Evolutionary conservation across 2,797 vertebrate genomes (phyloP), one percentile per base, ranked within the genome.

Genomic region (Sebastes steindachneri): DNA sequence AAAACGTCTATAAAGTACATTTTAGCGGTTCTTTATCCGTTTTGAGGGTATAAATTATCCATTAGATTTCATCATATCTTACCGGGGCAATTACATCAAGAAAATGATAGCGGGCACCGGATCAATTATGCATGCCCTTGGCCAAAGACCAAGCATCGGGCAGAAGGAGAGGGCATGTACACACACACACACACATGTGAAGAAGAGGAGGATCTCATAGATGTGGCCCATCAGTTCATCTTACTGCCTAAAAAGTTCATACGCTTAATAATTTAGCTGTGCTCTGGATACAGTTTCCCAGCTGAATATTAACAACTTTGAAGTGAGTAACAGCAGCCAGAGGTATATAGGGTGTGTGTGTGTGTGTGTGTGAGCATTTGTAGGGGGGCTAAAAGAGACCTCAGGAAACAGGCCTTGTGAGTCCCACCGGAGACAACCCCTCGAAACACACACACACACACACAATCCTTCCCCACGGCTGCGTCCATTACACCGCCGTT

Each of bases 211-310:
- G 96, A 96, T 97, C 96, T 97, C 96, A 93, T 96, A 97, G 97
- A 98, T 98, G 97, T 97, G 97, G 96, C 96, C 96, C 97, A 97
- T 98, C 97, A 98, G 98, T 99, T 99, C 97, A 98, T 99, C 97
- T 99, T 97, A 98, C 98, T 97, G 97, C 96, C 95, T 97, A 98
- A 99, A 99, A 99, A 99, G 97, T 99, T 99, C 97, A 98, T 97
- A 96, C 96, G 93, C 97, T 99, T 98, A 99, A 99, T 99, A 98
- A 99, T 99, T 99, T 98, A 99, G 97, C 96, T 97, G 97, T 96
- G 96, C 96, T 98, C 97, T 97, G 97, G 97, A 98, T 99, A 97
- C 97, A 96, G 97, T 99, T 99, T 98, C 98, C 96, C 97, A 96
- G 96, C 95, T 98, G 97, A 98, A 99, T 99, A 99, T 98, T 98